Percentiles rank a stretch among this genome's conserved stretches.
These are phyloP conservation scores for Ceraclea dissimilis DNA, from an alignment of 2,888 invertebrate genomes.

Conservation along the genomic window DNA sequence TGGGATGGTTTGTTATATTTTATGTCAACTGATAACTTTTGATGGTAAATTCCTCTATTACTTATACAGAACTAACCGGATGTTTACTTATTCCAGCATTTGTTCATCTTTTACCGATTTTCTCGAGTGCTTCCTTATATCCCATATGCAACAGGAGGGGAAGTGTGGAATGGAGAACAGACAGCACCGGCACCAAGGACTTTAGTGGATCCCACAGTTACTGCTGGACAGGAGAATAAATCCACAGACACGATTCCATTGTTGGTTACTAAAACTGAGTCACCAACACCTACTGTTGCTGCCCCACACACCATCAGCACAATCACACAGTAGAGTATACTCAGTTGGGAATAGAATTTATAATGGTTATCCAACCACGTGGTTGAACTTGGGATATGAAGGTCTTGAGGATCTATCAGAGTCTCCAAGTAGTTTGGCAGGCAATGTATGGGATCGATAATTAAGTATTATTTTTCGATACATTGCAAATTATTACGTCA, in stretches of 20 bases:
- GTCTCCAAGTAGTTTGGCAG: no score
- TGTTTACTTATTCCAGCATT: constrained; percentile 36
- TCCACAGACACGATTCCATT: constrained; percentile 39
- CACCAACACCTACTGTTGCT: constrained; percentile 43
- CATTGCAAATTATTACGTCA: no score
- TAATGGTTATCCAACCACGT: no score
- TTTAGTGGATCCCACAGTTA: constrained; percentile 32
- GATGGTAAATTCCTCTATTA: no score
- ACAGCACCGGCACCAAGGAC: constrained; percentile 32
- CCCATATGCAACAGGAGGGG: constrained; percentile 33
- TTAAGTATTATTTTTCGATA: no score
- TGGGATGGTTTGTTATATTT: constrained; percentile 44
- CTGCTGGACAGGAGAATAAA: constrained; percentile 1
- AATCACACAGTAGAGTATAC: constrained; percentile 26
- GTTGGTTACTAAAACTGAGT: constrained; percentile 39
- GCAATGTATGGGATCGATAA: no score
- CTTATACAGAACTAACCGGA: no score
- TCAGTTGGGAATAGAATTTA: no score
- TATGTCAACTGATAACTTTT: background rate
- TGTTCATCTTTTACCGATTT: constrained; percentile 40
- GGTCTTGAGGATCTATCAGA: no score
- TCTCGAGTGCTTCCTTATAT: constrained; percentile 42
- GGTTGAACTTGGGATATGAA: no score
- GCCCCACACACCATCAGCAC: constrained; percentile 44
- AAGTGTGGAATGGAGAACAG: constrained; percentile 34